These are phyloP conservation scores for Polymixis lichenea DNA, from an alignment of 2,888 invertebrate genomes.

Conservation along the genomic window DNA sequence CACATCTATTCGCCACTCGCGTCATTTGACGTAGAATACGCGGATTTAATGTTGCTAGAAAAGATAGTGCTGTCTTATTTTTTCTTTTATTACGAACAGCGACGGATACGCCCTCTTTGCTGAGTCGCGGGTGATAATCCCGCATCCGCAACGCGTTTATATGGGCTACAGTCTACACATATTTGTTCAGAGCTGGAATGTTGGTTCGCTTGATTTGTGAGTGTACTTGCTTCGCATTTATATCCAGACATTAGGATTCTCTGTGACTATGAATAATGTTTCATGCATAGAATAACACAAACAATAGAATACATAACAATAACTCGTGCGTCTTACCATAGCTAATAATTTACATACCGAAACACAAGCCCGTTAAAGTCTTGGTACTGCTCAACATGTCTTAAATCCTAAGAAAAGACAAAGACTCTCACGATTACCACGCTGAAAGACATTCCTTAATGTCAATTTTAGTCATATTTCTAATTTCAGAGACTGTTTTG, in stretches of 20 bases:
- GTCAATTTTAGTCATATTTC: neutral
- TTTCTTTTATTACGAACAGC: slow-evolving; percentile 42
- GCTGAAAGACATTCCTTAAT: neutral
- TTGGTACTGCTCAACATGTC: slow-evolving; percentile 7
- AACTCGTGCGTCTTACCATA: slow-evolving; percentile 21
- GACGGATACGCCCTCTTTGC: slow-evolving; percentile 34
- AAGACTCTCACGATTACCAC: neutral
- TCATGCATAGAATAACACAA: slow-evolving; percentile 50
- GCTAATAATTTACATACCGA: slow-evolving; percentile 40
- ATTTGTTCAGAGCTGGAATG: slow-evolving; percentile 44
- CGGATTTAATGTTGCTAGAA: slow-evolving; percentile 62
- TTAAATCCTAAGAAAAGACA: slow-evolving; percentile 1
- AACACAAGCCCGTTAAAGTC: slow-evolving; percentile 10
- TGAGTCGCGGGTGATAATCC: slow-evolving; percentile 52
- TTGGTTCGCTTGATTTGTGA: slow-evolving; percentile 49
- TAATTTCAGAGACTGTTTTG: neutral
- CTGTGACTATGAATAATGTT: slow-evolving; percentile 52
- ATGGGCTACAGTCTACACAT: slow-evolving; percentile 31
- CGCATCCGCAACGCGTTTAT: slow-evolving; percentile 51
- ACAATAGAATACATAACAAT: slow-evolving; percentile 48
- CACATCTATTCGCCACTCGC: slow-evolving; percentile 78
- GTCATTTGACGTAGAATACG: slow-evolving; percentile 75
- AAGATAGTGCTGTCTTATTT: slow-evolving; percentile 32
- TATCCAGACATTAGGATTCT: slow-evolving; percentile 48
- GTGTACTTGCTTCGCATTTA: slow-evolving; percentile 54